Evolutionary conservation across 1,140 invertebrate species (phyloP).

Genomic region (Lasioglossum baleicum): DNA sequence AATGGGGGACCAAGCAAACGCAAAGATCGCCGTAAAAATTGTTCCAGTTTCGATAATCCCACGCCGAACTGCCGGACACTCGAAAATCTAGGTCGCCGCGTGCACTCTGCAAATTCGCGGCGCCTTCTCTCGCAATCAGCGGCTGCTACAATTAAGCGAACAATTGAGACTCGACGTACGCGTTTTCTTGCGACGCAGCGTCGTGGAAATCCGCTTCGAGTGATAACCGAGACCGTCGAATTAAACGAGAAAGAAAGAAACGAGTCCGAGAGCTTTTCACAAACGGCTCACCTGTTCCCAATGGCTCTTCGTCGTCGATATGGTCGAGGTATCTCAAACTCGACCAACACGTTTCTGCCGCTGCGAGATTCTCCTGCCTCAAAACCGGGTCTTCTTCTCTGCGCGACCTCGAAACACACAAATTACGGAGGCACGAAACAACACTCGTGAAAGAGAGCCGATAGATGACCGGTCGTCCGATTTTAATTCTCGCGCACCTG

Average conservation of each 20-base stretch:
- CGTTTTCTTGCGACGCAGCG: conserved; percentile 15
- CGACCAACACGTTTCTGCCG: conserved; percentile 54
- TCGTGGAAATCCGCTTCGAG: background rate
- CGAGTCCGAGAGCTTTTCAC: too few relatives aligned
- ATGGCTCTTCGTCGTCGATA: conserved; percentile 24
- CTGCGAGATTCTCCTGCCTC: conserved; percentile 45
- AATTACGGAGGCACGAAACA: conserved; percentile 57
- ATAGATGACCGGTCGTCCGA: conserved; percentile 31
- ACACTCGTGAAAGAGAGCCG: conserved; percentile 29
- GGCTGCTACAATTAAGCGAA: background rate
- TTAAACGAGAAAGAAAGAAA: background rate
- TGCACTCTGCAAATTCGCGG: background rate
- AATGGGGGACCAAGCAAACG: too few relatives aligned
- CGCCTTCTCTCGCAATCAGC: background rate
- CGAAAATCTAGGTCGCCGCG: conserved; percentile 3
- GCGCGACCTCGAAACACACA: conserved; percentile 66
- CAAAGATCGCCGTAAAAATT: background rate
- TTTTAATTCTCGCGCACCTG: background rate
- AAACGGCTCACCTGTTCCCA: conserved; percentile 43
- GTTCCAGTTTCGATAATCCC: background rate
- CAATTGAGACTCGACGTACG: background rate
- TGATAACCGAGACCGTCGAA: background rate
- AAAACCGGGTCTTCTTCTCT: conserved; percentile 66
- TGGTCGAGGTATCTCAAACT: conserved; percentile 57
- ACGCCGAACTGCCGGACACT: background rate